Base-by-base conservation (phyloP, 2,888 invertebrate genomes). In the Sesia bembeciformis region DNA sequence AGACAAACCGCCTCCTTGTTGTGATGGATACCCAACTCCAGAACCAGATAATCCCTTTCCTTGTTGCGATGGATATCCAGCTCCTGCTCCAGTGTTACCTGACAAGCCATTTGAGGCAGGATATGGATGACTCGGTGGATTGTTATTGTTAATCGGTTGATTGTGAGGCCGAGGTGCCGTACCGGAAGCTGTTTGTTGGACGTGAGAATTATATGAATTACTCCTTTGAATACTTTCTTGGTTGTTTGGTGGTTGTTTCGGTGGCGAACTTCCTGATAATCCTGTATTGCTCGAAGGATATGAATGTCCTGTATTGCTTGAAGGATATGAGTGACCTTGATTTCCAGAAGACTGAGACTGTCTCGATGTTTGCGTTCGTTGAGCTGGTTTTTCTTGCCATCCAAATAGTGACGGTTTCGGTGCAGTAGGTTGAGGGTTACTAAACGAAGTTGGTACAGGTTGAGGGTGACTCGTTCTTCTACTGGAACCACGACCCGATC, bases 311-410 rank as follows among this genome's bases (percentile, higher is more conserved):
- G 64, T 64, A 51, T 66, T 57, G 54, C 64, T 66, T 4, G 64
- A 61, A n/a, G 67, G 64, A 52, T 66, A 66, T 7, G 66, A 65
- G 54, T 64, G 66, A 49, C 56, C 60, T 56, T 62, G 61, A 52
- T 52, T 54, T 3, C 52, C 52, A 8, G 49, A 49, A 42, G 73
- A 71, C 40, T 77, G 79, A 4, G 81, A 68, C 61, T 80, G 78
- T 58, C 72, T 70, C 6, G 81, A 67, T 38, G 67, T 66, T 58
- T 77, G 76, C n/a, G 7, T 40, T 58, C 76, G 76, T 58, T 74
- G 78, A 39, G 72, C 73, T 40, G 84, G 62, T 66, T 74, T 76
- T 69, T 84, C 81, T 68, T 88, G 87, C 88, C 89, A 89, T 59
- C 81, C 87, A 62, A 66, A 83, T 8, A 84, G 62, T 42, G 84